phyloP scores from a whole-genome alignment of 2,888 invertebrate genomes.

The Oscheius sp. region DNA sequence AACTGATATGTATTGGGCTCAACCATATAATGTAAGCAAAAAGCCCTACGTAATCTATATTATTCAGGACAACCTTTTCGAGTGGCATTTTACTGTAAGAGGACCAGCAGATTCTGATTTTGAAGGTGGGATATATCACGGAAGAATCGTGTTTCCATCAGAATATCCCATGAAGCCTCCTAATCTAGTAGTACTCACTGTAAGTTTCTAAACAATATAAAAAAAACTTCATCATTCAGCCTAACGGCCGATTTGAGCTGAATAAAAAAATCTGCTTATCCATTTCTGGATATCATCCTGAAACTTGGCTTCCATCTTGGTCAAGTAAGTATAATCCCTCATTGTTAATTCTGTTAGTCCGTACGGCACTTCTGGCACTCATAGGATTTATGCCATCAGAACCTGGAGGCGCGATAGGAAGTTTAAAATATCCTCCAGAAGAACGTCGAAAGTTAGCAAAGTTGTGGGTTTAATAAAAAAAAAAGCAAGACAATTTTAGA shows the following conservation, averaged over 20 bases:
- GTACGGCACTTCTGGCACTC: constrained; percentile 88
- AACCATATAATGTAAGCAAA: constrained; percentile 82
- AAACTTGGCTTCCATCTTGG: constrained; percentile 97
- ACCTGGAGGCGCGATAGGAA: constrained; percentile 88
- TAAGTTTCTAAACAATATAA: constrained; percentile 71
- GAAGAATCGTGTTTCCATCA: constrained; percentile 86
- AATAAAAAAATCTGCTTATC: constrained; percentile 94
- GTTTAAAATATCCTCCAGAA: constrained; percentile 85
- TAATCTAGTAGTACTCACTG: constrained; percentile 88
- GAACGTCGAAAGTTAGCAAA: constrained; percentile 75
- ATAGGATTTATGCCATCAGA: constrained; percentile 94
- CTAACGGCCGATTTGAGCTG: constrained; percentile 90
- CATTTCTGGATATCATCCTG: constrained; percentile 95
- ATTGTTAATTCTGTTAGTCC: constrained; percentile 73
- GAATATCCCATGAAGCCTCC: constrained; percentile 98
- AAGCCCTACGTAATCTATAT: background rate
- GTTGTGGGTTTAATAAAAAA: background rate
- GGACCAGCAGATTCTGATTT: constrained; percentile 89
- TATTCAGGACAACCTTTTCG: constrained; percentile 85
- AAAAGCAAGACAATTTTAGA: constrained; percentile 27
- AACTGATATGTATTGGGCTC: constrained; percentile 87
- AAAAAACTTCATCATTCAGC: constrained; percentile 75
- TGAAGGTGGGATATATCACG: constrained; percentile 87
- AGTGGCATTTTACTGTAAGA: constrained; percentile 95
- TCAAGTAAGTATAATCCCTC: constrained; percentile 9